phyloP scores from a whole-genome alignment of 37 sponge, comb jelly and placozoan species.

The Oopsacas minuta region DNA sequence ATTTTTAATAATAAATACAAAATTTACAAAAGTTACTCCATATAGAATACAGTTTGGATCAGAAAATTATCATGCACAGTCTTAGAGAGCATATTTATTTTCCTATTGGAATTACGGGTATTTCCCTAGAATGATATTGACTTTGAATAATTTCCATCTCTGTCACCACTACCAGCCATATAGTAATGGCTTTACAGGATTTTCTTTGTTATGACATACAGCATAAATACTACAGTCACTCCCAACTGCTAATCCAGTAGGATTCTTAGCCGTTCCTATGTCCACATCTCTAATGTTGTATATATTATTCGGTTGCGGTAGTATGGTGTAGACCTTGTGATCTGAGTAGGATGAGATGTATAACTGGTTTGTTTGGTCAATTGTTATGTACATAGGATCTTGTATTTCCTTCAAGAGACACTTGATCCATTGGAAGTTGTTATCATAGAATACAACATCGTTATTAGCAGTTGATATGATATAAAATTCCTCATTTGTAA shows the following conservation, averaged over 20 bases:
- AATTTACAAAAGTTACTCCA: too few relatives aligned
- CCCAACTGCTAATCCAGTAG: neutral
- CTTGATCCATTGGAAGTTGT: neutral
- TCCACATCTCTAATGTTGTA: neutral
- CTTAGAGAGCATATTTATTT: too few relatives aligned
- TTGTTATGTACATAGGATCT: neutral
- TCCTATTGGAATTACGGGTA: too few relatives aligned
- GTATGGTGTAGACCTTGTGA: neutral
- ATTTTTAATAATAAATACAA: too few relatives aligned
- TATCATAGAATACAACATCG: neutral
- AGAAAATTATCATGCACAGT: too few relatives aligned
- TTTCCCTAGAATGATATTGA: too few relatives aligned
- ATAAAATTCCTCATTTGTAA: neutral
- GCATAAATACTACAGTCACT: neutral
- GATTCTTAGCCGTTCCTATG: neutral
- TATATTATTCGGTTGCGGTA: neutral
- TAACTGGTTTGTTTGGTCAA: conserved; percentile 9
- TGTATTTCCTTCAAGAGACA: neutral
- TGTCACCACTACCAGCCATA: neutral
- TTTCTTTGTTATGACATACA: neutral
- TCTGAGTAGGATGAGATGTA: neutral
- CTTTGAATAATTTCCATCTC: too few relatives aligned
- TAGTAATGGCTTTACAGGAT: neutral
- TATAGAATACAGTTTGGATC: too few relatives aligned
- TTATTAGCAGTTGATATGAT: neutral